Percentiles rank a stretch among this genome's conserved stretches.
Conservation (phyloP, 2,113 vertebrate genomes). For the Datnioides undecimradiatus region DNA sequence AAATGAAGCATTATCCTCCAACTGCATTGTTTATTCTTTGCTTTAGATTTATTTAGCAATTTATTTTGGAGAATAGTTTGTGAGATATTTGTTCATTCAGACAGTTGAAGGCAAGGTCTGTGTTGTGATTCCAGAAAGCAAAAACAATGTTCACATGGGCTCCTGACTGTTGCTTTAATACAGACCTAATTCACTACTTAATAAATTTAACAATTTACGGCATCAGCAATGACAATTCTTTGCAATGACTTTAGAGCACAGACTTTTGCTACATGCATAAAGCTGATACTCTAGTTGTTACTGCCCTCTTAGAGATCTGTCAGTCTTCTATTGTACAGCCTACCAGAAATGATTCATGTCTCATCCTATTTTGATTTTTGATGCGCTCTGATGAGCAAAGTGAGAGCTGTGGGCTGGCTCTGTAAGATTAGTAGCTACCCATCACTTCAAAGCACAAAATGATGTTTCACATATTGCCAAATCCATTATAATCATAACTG, state of each 20-base stretch:
- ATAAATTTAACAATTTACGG: too few species aligned
- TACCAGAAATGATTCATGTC: constrained; percentile 33
- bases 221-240: too few species aligned
- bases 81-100: not conserved
- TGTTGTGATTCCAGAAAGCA: not conserved
- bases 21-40: not conserved
- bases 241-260: too few species aligned
- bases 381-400: constrained; percentile 46
- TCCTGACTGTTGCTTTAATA: not conserved
- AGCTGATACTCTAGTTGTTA: constrained; percentile 2
- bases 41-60: not conserved
- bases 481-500: constrained; percentile 15
- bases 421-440: constrained; percentile 41
- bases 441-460: constrained; percentile 36
- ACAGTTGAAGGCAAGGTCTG: not conserved
- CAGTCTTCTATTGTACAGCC: constrained; percentile 18
- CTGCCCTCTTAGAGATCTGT: constrained; percentile 13
- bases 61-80: not conserved
- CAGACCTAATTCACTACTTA: too few species aligned
- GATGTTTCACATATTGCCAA: constrained; percentile 37
- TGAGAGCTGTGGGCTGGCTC: constrained; percentile 36
- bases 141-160: not conserved
- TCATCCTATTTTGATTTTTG: constrained; percentile 55
- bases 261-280: not conserved
- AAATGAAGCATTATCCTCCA: not conserved